Evolutionary conservation across 2,113 vertebrate species (phyloP), one percentile per base, ranked within the genome.

Genomic region (Labeo rohita): DNA sequence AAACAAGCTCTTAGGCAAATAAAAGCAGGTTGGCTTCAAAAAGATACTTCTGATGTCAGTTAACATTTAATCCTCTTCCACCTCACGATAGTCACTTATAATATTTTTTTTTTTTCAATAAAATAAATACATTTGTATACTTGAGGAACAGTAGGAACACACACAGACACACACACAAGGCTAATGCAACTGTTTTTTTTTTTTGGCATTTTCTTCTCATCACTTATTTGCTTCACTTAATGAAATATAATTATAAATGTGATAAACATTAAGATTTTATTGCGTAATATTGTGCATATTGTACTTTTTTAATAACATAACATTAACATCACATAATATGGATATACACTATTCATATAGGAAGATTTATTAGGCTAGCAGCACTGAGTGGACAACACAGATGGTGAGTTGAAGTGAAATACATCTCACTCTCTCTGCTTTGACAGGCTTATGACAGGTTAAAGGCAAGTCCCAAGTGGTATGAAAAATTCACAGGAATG

Each of bases 391-490:
- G n/a, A 63, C 23, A 13, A 36, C 34, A 36, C 63, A 85, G 61
- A 70, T 56, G 36, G 61, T 43, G 21, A 70, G 75, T 12, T 39
- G 50, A 63, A 79, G 63, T 85, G 49, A 66, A 70, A 45, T 79
- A 54, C 56, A 54, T 66, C 72, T 68, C 36, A 66, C 21, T 70
- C 34, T 50, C 23, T 39, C 84, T 78, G 75, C 52, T 66, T 52
- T 77, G 63, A 79, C 84, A 85, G 45, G 43, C 39, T 70, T 85
- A n/a, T 80, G 49, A 23, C 28, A 56, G 52, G 74, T 76, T 52
- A 50, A 76, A 76, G 74, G 12, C 23, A 76, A 76, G 49, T 52
- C 8, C 3, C 34, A 34, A 76, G 2, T 13, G 72, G 10, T 13
- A 47, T 49, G 39, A n/a, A 74, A 77, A 52, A 65, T 65, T 80